Base-by-base conservation (phyloP, 2,888 invertebrate species). In the Heterodera filipjevi region DNA sequence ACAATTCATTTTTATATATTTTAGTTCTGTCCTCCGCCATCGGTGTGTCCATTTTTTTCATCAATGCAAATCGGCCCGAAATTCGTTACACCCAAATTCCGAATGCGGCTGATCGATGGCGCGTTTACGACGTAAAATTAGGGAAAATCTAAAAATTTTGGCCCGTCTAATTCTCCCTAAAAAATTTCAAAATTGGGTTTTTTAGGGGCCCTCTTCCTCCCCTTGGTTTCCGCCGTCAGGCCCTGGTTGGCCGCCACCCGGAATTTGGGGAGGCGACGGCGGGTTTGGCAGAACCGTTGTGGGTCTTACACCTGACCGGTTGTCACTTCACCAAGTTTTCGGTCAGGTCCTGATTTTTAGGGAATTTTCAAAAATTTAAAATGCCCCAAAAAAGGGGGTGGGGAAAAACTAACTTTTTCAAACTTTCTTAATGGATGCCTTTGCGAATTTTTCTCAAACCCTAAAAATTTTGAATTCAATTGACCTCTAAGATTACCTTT, bases 31-130 rank as follows among this genome's bases (percentile, higher is more conserved):
- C 49, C 30, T 75, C 75, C 39, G 44, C 75, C 12, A 75, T 75
- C 46, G 75, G 75, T 22, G 46, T 66, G 46, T 64, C 33, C 68
- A 64, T 75, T 10, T 75, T 75, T n/a, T 75, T 75, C 46, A 5
- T 75, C 10, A 75, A 75, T 44, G 75, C 75, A 32, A 75, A 75
- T 75, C 75, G 75, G 14, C 75, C 75, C 66, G 75, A 75, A 33
- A 75, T 75, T 35, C 75, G 75, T 19, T 75, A 75, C 46, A 68
- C 68, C 12, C 75, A 75, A 64, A 75, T 75, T 35, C 75, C 75
- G 6, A 75, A 49, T 30, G 39, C 64, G 8, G 75, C 33, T 16
- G 75, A 75, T 19, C 64, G 75, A 30, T 75, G 75, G 75, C 64
- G 64, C 44, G 49, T 75, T 32, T 49, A 75, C 32, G 75, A 75